A percentile compares a stretch with the other conserved stretches of the same genome.
These are phyloP conservation scores for Coryphaenoides rupestris DNA, from an alignment of 2,113 vertebrate genomes.

Conservation along the genomic window DNA sequence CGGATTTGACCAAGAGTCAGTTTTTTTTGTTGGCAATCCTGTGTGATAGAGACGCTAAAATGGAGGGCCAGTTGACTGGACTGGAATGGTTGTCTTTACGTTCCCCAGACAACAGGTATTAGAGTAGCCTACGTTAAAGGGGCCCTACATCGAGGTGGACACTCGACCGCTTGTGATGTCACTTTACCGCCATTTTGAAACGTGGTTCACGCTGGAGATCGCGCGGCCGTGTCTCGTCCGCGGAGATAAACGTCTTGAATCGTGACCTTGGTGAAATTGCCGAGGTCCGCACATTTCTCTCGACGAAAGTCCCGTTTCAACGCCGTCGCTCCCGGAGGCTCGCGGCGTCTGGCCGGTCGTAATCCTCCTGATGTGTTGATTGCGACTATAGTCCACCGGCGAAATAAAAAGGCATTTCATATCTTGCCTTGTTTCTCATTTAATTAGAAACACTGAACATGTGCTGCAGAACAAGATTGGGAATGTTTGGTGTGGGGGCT, in stretches of 20 bases:
- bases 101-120: too few species aligned
- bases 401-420: conserved; percentile 24
- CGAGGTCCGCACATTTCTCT: neutral
- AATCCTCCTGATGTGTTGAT: conserved; percentile 35
- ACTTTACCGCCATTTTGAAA: too few species aligned
- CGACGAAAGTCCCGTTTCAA: conserved; percentile 18
- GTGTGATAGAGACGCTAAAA: too few species aligned
- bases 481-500: conserved; percentile 32
- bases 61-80: too few species aligned
- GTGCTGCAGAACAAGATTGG: conserved; percentile 38
- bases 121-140: too few species aligned
- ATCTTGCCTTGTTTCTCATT: conserved; percentile 15
- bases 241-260: neutral
- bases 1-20: too few species aligned
- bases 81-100: too few species aligned
- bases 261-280: neutral
- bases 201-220: too few species aligned
- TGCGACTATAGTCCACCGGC: conserved; percentile 11
- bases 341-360: conserved; percentile 9
- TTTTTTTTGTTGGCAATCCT: too few species aligned
- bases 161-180: too few species aligned
- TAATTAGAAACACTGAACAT: conserved; percentile 39
- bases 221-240: too few species aligned
- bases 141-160: too few species aligned
- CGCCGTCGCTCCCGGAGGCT: conserved; percentile 1